A percentile compares a stretch with the other conserved stretches of the same genome.
Evolutionary conservation across 2,113 vertebrate genomes (phyloP).

Genomic region (Heptranchias perlo): DNA sequence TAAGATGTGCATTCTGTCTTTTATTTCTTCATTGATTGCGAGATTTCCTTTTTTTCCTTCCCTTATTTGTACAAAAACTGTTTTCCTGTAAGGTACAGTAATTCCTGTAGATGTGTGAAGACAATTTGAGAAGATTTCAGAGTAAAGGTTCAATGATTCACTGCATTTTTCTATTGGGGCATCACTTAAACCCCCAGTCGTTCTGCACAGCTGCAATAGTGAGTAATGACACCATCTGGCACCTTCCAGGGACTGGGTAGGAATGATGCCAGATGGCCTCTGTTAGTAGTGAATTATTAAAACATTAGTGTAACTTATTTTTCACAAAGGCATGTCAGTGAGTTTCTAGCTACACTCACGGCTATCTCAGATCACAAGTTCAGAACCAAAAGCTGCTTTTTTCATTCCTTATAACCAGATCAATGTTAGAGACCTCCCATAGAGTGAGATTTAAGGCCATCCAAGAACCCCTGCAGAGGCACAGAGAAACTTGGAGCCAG

Average conservation of each 20-base stretch:
- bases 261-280: conserved; percentile 17
- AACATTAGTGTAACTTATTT: background rate
- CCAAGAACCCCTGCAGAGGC: background rate
- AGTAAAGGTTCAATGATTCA: background rate
- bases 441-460: background rate
- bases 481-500: too few relatives aligned
- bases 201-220: background rate
- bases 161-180: conserved; percentile 2
- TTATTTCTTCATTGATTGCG: background rate
- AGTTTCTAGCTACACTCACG: background rate
- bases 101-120: background rate
- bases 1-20: background rate
- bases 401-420: background rate
- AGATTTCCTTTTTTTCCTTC: background rate
- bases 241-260: conserved; percentile 1
- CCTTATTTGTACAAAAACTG: background rate
- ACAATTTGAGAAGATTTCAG: background rate
- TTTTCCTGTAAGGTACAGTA: background rate
- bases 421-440: background rate
- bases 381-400: background rate
- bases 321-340: background rate
- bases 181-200: background rate
- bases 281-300: background rate
- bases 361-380: background rate
- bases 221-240: conserved; percentile 11